Percentiles rank a stretch among this genome's conserved stretches.
phyloP scores from a whole-genome alignment of 2,888 invertebrate genomes.

The Synanthedon tipuliformis region DNA sequence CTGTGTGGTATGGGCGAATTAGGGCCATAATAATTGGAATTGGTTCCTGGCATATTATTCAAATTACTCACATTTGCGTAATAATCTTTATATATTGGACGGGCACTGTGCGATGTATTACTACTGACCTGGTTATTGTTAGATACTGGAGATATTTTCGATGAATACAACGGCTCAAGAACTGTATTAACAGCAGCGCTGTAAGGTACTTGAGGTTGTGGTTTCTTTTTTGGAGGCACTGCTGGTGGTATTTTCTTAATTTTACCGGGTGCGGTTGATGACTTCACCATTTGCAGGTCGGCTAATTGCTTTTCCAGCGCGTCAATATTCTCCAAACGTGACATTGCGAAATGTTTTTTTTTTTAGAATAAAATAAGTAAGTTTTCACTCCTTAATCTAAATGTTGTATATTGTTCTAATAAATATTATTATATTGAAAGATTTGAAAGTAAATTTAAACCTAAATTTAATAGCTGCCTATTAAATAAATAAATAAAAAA shows the following conservation, averaged over 20 bases:
- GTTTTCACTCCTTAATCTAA: too few species aligned
- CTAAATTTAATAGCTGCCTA: too few species aligned
- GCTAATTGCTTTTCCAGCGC: conserved; percentile 79
- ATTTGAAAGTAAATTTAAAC: too few species aligned
- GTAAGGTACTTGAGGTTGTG: conserved; percentile 77
- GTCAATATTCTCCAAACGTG: conserved; percentile 66
- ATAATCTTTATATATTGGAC: conserved; percentile 35
- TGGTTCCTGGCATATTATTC: conserved; percentile 13
- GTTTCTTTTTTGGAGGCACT: conserved; percentile 84
- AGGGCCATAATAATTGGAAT: conserved; percentile 5
- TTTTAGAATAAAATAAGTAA: background rate
- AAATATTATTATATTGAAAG: too few species aligned
- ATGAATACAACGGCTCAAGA: conserved; percentile 80
- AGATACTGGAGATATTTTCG: conserved; percentile 56
- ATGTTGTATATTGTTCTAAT: too few species aligned
- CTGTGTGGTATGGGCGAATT: conserved; percentile 24
- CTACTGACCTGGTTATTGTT: conserved; percentile 32
- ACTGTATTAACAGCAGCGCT: conserved; percentile 78
- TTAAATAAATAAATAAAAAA: too few species aligned
- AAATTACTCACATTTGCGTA: conserved; percentile 38
- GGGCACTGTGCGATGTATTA: conserved; percentile 23
- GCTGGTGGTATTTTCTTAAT: conserved; percentile 78
- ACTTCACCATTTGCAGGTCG: conserved; percentile 73
- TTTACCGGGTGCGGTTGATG: conserved; percentile 32
- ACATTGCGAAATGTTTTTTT: conserved; percentile 26